Conservation (phyloP, 1,140 invertebrate genomes). For the Drusus annulatus region DNA sequence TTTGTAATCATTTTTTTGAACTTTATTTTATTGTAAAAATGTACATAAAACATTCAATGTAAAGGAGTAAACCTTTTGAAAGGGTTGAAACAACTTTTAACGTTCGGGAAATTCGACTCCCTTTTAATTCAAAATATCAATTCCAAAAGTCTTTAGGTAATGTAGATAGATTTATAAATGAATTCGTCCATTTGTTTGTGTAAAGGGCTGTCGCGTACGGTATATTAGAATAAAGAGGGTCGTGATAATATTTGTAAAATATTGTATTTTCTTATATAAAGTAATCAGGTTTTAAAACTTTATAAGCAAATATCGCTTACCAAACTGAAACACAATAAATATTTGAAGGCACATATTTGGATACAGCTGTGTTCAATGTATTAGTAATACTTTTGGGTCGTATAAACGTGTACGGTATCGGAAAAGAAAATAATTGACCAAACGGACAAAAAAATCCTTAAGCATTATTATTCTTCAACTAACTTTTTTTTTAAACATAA, state of each 20-base stretch:
- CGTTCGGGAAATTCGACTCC: conserved; percentile 9
- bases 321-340: neutral
- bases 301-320: neutral
- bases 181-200: conserved; percentile 36
- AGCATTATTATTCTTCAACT: neutral
- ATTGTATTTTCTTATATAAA: conserved; percentile 29
- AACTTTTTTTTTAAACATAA: neutral
- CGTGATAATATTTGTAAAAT: conserved; percentile 27
- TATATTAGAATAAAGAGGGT: conserved; percentile 13
- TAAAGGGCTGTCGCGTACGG: conserved; percentile 16
- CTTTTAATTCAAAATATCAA: conserved; percentile 6
- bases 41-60: conserved; percentile 14
- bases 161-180: conserved; percentile 36
- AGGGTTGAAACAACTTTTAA: neutral
- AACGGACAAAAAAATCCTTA: neutral
- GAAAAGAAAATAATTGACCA: neutral
- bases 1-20: neutral
- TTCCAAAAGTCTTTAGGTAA: conserved; percentile 29
- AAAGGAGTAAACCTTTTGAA: neutral
- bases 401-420: neutral
- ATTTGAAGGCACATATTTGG: neutral
- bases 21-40: conserved; percentile 13
- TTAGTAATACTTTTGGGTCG: neutral
- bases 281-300: conserved; percentile 14
- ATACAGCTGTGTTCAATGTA: conserved; percentile 2